Evolutionary conservation across 2,797 vertebrate species (phyloP), one percentile per base, ranked within the genome.

Genomic region (Enteromius radiatus): DNA sequence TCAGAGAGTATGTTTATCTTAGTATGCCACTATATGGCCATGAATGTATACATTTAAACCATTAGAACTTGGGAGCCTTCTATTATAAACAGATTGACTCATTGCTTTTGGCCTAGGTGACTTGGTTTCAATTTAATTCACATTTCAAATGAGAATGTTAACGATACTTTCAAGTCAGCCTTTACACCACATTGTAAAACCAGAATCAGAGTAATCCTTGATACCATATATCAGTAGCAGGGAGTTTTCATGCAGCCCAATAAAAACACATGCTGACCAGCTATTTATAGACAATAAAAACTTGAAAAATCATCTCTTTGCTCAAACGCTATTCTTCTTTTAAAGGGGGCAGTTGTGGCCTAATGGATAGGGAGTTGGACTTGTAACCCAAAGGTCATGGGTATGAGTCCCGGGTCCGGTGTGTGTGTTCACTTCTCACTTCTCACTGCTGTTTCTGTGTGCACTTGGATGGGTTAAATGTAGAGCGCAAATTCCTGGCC

Each of bases 251-350:
- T 43, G 41, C n/a, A 77, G 11, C 31, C 19, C 26, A 49, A 64
- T 61, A 38, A 56, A 56, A 75, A 56, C 49, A 43, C 15, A 76
- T 45, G 56, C 56, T 43, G 15, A 63, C 74, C 54, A 61, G 38
- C 23, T 76, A 28, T 76, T 76, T 76, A 63, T 43, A 23, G 38
- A 61, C 54, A 21, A 19, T 76, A 76, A 19, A 52, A 28, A 56
- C 7, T 33, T 64, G 28, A n/a, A n/a, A n/a, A n/a, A n/a, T n/a
- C n/a, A n/a, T n/a, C n/a, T n/a, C n/a, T n/a, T n/a, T n/a, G n/a
- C n/a, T n/a, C n/a, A n/a, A n/a, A n/a, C n/a, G n/a, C n/a, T n/a
- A n/a, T n/a, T n/a, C n/a, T n/a, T n/a, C n/a, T n/a, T n/a, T n/a
- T n/a, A n/a, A n/a, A n/a, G n/a, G n/a, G n/a, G n/a, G n/a, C n/a